Percentiles rank a stretch among this genome's conserved stretches.
These are phyloP conservation scores for Dysmachus trigonus DNA, from an alignment of 2,888 invertebrate genomes.

Conservation along the genomic window DNA sequence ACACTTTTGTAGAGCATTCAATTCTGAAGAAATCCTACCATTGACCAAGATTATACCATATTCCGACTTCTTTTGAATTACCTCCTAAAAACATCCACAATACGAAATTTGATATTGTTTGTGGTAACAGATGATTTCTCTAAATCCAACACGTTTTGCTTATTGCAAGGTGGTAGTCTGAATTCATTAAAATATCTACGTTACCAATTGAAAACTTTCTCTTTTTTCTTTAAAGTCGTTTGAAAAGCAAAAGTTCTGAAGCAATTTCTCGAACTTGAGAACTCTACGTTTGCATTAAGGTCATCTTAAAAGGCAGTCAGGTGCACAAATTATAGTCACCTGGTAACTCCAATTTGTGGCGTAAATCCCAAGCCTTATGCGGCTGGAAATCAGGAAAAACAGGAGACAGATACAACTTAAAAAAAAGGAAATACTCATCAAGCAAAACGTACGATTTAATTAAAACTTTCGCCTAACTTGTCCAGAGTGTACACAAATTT, in stretches of 20 bases:
- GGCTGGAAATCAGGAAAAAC: neutral
- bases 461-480: constrained; percentile 25
- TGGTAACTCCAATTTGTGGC: neutral
- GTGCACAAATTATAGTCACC: neutral
- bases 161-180: neutral
- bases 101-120: too few species aligned
- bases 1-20: too few species aligned
- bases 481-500: neutral
- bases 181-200: neutral
- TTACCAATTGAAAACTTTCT: neutral
- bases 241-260: neutral
- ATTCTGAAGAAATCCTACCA: too few species aligned
- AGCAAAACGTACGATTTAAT: constrained; percentile 25
- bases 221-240: neutral
- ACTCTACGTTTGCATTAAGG: neutral
- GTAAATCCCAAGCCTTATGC: neutral
- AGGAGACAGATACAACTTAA: neutral
- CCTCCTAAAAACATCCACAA: neutral
- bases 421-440: neutral
- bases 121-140: too few species aligned
- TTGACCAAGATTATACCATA: too few species aligned
- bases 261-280: neutral
- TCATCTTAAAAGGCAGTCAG: neutral
- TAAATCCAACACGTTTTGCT: neutral
- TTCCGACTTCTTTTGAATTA: too few species aligned